Conservation (phyloP, 2,797 vertebrate species). For the Acipenser transmontanus region DNA sequence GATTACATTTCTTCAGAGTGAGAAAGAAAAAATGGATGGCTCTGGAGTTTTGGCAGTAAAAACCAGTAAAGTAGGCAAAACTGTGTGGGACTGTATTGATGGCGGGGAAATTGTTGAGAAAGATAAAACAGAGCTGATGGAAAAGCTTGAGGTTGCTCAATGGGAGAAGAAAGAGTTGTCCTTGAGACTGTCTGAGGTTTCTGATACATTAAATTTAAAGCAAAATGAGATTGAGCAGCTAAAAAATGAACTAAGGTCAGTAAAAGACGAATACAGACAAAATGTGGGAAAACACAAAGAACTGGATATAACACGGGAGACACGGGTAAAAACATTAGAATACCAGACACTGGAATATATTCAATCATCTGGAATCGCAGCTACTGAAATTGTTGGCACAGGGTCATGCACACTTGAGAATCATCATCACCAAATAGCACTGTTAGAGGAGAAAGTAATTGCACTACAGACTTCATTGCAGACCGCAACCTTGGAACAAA, state of each 20-base stretch:
- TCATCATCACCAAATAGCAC: conserved; percentile 44
- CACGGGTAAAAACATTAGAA: conserved; percentile 13
- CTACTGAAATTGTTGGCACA: conserved; percentile 20
- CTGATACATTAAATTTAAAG: conserved; percentile 60
- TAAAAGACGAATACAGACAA: conserved; percentile 55
- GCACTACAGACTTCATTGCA: conserved; percentile 40
- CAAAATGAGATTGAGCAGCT: conserved; percentile 59
- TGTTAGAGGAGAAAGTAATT: conserved; percentile 41
- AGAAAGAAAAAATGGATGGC: conserved; percentile 16
- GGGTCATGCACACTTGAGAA: conserved; percentile 32
- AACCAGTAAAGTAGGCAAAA: conserved; percentile 27
- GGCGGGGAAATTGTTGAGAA: conserved; percentile 63
- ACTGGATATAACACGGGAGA: conserved; percentile 39
- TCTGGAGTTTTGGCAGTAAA: conserved; percentile 14
- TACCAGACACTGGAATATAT: conserved; percentile 24
- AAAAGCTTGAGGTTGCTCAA: conserved; percentile 76
- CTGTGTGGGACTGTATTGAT: conserved; percentile 34
- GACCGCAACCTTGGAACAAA: conserved; percentile 38
- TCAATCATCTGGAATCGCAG: conserved; percentile 22
- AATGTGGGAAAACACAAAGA: conserved; percentile 52
- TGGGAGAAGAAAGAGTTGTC: conserved; percentile 70
- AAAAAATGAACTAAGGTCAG: conserved; percentile 56
- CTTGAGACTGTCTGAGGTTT: conserved; percentile 62
- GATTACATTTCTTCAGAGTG: conserved; percentile 46
- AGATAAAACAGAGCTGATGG: conserved; percentile 76